Evolutionary conservation across 2,113 vertebrate species (phyloP), one percentile per base, ranked within the genome.

Genomic region (Ptychochromis oligacanthus): DNA sequence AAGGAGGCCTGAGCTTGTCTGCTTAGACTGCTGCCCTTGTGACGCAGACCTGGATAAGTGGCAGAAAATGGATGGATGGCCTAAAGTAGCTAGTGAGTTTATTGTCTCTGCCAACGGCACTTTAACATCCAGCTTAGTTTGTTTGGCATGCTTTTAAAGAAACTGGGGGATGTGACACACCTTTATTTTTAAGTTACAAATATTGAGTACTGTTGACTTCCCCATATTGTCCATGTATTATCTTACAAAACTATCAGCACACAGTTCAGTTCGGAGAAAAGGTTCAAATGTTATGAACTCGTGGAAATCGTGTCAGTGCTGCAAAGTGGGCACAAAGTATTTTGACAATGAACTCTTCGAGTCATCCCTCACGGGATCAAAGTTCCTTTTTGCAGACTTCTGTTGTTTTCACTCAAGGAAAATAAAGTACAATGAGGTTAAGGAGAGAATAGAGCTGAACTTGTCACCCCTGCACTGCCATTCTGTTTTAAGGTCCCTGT

Each of bases 401-500:
- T 91, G 87, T 92, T 91, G 86, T 89, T 87, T 28, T 14, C 59
- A 14, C 46, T 83, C 11, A 52, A 90, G 89, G 91, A 91, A 90
- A 81, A 60, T 54, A 1, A 31, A 84, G 81, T n/a, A 91, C 91
- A 92, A 94, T 90, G 83, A 85, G 14, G 61, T 13, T 18, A 54
- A 72, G 46, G 20, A 59, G 77, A 87, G 86, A 88, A 89, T 82
- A 6, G 86, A 56, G 81, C 75, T 91, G 93, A 94, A 91, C 92
- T 93, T 72, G 89, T 91, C 85, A 92, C 89, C 88, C 80, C 79
- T 20, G 13, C 1, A 86, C 83, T 80, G 26, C 88, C 84, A 75
- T 91, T 92, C 88, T 85, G 79, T 72, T 81, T 43, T 80, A 61
- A 84, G 87, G 90, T 94, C 93, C 86, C 90, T n/a, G 86, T 86